A percentile compares a stretch with the other conserved stretches of the same genome.
phyloP scores from a whole-genome alignment of 1,140 invertebrate species.

The Leucophenga varia region DNA sequence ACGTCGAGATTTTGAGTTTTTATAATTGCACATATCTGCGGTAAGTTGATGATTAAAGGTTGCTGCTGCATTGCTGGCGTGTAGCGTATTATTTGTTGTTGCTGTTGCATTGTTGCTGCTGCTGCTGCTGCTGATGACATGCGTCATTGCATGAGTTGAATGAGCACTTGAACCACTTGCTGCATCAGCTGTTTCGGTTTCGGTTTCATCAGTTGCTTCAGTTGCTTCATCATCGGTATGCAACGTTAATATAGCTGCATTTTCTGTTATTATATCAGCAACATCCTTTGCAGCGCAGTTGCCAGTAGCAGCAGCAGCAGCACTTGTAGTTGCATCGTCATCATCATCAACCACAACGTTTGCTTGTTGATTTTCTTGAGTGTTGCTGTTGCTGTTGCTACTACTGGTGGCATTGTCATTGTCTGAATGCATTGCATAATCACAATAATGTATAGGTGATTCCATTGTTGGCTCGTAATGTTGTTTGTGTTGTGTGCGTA shows the following conservation, averaged over 20 bases:
- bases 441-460: conserved; percentile 50
- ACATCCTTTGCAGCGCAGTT: too few species aligned
- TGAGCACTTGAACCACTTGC: conserved; percentile 31
- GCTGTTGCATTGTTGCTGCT: conserved; percentile 6
- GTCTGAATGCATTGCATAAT: conserved; percentile 39
- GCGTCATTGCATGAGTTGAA: neutral
- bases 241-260: too few species aligned
- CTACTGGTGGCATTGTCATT: conserved; percentile 38
- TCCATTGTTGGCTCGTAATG: conserved; percentile 31
- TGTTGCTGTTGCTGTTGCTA: conserved; percentile 2
- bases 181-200: too few species aligned
- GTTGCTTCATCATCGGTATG: too few species aligned
- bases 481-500: conserved; percentile 21
- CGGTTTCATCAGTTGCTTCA: too few species aligned
- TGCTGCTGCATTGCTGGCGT: conserved; percentile 14
- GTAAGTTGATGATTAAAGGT: conserved; percentile 53
- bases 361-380: conserved; percentile 4
- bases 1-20: conserved; percentile 53
- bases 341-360: too few species aligned
- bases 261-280: neutral
- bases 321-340: neutral
- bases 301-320: neutral
- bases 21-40: conserved; percentile 54
- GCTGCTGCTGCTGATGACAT: conserved; percentile 2
- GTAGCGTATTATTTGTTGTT: conserved; percentile 32